phyloP scores from a whole-genome alignment of 2,113 vertebrate genomes.

The Melanerpes aurifrons region DNA sequence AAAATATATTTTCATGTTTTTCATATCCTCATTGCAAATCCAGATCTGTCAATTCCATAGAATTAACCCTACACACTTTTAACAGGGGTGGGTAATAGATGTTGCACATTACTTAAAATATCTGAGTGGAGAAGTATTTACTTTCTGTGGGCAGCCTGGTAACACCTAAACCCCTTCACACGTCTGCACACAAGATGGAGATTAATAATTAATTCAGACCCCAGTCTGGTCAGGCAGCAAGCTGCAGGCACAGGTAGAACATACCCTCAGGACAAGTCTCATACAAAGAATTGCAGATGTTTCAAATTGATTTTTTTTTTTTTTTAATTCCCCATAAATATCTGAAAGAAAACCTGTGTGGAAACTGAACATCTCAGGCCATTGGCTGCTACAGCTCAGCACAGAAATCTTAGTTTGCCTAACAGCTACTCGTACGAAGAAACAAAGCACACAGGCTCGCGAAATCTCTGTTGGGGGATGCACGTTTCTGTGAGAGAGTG shows the following conservation, averaged over 20 bases:
- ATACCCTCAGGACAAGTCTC: neutral
- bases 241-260: neutral
- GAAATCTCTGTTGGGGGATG: neutral
- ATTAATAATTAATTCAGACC: constrained; percentile 1
- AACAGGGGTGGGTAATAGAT: neutral
- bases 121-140: neutral
- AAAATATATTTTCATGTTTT: neutral
- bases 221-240: neutral
- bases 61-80: neutral
- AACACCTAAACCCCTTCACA: neutral
- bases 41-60: neutral
- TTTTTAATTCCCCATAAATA: neutral
- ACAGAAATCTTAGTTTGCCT: neutral
- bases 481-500: neutral
- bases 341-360: neutral
- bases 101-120: neutral
- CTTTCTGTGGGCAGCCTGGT: neutral
- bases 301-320: neutral
- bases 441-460: neutral
- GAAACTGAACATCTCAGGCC: neutral
- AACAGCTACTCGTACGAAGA: neutral
- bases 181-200: neutral
- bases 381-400: neutral
- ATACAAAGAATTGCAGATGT: neutral
- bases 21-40: neutral